Evolutionary conservation across 1,140 invertebrate species (phyloP).

Genomic region (Penaeus vannamei): DNA sequence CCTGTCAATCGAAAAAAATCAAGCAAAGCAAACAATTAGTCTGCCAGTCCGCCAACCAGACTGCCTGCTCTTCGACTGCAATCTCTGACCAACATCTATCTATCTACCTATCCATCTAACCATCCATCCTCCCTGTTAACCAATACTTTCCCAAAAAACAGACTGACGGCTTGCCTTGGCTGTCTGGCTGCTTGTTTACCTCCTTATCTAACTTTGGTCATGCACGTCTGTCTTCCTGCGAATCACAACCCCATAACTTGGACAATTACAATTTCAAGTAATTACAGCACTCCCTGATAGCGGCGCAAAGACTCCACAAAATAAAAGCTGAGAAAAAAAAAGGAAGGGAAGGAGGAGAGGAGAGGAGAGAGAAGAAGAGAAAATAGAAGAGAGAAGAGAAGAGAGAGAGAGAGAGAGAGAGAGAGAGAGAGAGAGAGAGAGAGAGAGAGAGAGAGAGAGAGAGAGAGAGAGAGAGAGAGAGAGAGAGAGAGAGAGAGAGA

Average conservation of each 20-base stretch:
- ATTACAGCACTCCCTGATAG: no score
- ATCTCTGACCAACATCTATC: no score
- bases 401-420: background rate
- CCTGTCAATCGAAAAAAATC: no score
- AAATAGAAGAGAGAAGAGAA: background rate
- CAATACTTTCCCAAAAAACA: no score
- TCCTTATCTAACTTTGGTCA: background rate
- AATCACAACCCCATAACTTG: background rate
- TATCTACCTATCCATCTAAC: no score
- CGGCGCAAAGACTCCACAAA: no score
- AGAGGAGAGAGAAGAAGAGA: background rate
- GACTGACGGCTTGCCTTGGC: no score
- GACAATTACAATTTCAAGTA: conserved; percentile 23
- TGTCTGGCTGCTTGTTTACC: no score
- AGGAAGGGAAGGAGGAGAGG: background rate
- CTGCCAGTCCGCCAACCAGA: no score
- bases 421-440: background rate
- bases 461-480: background rate
- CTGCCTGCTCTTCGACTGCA: no score
- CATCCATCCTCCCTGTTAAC: no score
- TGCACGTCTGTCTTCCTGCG: background rate
- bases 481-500: background rate
- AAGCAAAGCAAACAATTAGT: no score
- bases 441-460: background rate
- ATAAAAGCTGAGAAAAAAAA: background rate